Conservation (phyloP, 2,888 invertebrate genomes). For the Eupithecia pulchellata region DNA sequence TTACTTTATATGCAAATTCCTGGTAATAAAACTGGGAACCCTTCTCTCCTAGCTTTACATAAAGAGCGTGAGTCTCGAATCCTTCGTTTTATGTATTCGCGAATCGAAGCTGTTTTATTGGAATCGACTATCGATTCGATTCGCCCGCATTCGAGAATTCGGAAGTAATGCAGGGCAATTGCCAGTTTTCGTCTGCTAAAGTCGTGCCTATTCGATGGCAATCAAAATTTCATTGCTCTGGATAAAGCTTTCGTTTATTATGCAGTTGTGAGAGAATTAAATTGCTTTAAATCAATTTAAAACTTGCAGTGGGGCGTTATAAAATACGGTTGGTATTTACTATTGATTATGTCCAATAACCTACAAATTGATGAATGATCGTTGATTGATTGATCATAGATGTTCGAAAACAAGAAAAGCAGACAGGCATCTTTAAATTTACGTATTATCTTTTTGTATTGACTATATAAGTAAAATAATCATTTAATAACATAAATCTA, state of each 20-base stretch:
- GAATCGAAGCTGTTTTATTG: slow-evolving; percentile 83
- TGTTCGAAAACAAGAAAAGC: not conserved
- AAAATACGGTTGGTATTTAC: slow-evolving; percentile 7
- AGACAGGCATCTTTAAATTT: not conserved
- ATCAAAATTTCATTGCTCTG: slow-evolving; percentile 75
- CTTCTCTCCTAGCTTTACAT: slow-evolving; percentile 82
- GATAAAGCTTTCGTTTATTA: slow-evolving; percentile 67
- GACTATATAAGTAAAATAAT: not conserved
- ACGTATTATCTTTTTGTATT: not conserved
- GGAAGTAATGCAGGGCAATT: slow-evolving; percentile 75
- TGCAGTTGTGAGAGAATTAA: slow-evolving; percentile 54
- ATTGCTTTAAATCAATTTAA: not conserved
- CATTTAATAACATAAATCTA: not conserved
- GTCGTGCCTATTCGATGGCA: slow-evolving; percentile 75
- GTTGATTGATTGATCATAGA: not conserved
- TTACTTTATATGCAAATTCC: slow-evolving; percentile 86
- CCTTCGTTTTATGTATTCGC: slow-evolving; percentile 83
- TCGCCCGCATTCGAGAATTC: slow-evolving; percentile 72
- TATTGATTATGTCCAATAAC: not conserved
- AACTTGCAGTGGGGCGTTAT: not conserved
- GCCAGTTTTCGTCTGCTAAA: slow-evolving; percentile 70
- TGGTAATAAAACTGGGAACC: slow-evolving; percentile 83
- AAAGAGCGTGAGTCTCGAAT: slow-evolving; percentile 80
- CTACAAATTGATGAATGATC: not conserved
- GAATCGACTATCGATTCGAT: slow-evolving; percentile 81